A percentile compares a stretch with the other conserved stretches of the same genome.
These are phyloP conservation scores for Lemur catta DNA, from an alignment of 2,797 vertebrate genomes.

Conservation along the genomic window DNA sequence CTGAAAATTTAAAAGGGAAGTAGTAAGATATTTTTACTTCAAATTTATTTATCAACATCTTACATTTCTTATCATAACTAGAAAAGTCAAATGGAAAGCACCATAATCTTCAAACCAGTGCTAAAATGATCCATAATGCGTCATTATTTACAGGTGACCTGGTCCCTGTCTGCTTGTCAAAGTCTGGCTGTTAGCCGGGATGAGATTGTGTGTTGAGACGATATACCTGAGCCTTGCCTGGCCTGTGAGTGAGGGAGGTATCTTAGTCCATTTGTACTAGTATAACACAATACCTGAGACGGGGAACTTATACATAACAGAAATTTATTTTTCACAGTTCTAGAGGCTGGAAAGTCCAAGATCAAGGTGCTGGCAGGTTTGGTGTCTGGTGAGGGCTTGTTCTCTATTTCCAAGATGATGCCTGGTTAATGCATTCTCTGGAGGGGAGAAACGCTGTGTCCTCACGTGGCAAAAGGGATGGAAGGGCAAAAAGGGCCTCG, in stretches of 20 bases:
- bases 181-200: background rate
- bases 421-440: background rate
- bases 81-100: background rate
- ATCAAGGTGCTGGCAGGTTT: background rate
- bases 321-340: background rate
- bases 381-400: background rate
- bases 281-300: background rate
- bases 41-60: background rate
- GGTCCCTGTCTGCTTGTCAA: background rate
- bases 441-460: background rate
- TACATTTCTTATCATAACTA: background rate
- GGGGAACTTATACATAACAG: background rate
- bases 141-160: background rate
- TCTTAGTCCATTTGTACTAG: background rate
- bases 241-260: background rate
- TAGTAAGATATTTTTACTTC: background rate
- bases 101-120: background rate
- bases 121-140: background rate
- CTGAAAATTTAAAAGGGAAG: background rate
- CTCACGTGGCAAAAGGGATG: background rate
- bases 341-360: background rate
- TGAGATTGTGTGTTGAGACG: accelerated
- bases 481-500: background rate
- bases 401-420: background rate
- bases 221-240: background rate